Evolutionary conservation across 2,113 vertebrate genomes (phyloP).

Genomic region (Sinocyclocheilus rhinocerous): DNA sequence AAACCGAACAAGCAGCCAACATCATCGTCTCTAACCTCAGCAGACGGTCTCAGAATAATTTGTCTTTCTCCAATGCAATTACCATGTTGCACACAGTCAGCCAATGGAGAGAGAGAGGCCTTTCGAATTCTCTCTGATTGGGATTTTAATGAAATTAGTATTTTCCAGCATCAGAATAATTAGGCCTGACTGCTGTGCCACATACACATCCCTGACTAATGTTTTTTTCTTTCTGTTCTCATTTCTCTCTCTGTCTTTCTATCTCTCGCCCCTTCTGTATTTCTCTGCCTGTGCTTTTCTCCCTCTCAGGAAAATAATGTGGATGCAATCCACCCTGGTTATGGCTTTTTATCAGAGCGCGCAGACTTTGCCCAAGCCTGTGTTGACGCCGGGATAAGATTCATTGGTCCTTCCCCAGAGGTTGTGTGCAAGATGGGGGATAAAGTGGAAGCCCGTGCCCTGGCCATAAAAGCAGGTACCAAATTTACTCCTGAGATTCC

Average conservation of each 20-base stretch:
- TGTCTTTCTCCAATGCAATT: too few species aligned
- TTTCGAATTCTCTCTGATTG: constrained; percentile 49
- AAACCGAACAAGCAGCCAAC: too few species aligned
- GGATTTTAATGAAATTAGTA: constrained; percentile 58
- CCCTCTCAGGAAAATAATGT: constrained; percentile 76
- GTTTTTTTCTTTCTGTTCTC: background rate
- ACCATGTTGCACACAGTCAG: too few species aligned
- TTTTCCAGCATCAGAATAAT: constrained; percentile 52
- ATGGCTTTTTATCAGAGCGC: constrained; percentile 81
- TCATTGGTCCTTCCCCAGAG: constrained; percentile 79
- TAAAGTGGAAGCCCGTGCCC: constrained; percentile 81
- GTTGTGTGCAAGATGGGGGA: constrained; percentile 84
- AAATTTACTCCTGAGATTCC: background rate
- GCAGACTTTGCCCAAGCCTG: constrained; percentile 83
- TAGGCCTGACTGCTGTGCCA: constrained; percentile 34
- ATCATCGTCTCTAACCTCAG: too few species aligned
- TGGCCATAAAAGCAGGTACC: constrained; percentile 77
- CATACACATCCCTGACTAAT: constrained; percentile 23
- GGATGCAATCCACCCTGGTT: constrained; percentile 81
- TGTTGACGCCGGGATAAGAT: constrained; percentile 75
- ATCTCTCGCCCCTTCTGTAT: background rate
- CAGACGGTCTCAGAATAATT: too few species aligned
- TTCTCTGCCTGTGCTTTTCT: background rate
- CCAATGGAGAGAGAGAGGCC: too few species aligned
- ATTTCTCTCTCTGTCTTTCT: constrained; percentile 3